A percentile compares a stretch with the other conserved stretches of the same genome.
Evolutionary conservation across 2,113 vertebrate genomes (phyloP).

Genomic region (Pseudolaguvia tuberculata): DNA sequence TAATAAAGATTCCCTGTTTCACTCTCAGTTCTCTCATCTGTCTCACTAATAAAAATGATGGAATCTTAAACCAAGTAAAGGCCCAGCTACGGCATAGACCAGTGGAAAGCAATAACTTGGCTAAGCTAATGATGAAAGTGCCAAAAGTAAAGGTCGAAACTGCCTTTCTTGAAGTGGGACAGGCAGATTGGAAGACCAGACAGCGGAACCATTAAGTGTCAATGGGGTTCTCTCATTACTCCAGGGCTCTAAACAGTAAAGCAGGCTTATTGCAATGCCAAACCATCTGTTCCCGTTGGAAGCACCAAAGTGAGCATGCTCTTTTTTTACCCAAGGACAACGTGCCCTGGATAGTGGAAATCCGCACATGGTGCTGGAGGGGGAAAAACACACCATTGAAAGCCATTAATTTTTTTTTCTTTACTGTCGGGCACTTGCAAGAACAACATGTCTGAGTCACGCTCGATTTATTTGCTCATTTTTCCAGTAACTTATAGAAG

Average conservation of each 20-base stretch:
- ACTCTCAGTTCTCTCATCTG: not conserved
- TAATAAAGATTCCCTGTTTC: not conserved
- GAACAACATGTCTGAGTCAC: conserved; percentile 2
- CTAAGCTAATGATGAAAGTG: conserved; percentile 3
- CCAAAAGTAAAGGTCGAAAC: conserved; percentile 33
- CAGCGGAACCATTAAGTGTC: conserved; percentile 40
- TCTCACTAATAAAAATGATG: not conserved
- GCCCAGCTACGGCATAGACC: not conserved
- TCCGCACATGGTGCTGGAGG: conserved; percentile 21
- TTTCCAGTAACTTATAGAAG: conserved; percentile 1
- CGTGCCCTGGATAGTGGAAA: conserved; percentile 43
- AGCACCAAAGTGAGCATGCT: conserved; percentile 24
- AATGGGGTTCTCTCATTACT: conserved; percentile 43
- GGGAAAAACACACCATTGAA: not conserved
- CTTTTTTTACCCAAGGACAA: conserved; percentile 45
- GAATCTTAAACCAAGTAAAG: not conserved
- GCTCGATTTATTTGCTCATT: conserved; percentile 16
- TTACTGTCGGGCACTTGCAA: not conserved
- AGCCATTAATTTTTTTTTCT: conserved; percentile 10
- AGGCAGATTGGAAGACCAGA: conserved; percentile 42
- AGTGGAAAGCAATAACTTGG: not conserved
- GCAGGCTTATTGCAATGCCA: conserved; percentile 42
- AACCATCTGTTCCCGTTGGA: conserved; percentile 53
- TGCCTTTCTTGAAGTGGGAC: conserved; percentile 35
- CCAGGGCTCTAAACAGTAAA: conserved; percentile 46